phyloP scores from a whole-genome alignment of 2,888 invertebrate species.

The Exephanes ischioxanthus region DNA sequence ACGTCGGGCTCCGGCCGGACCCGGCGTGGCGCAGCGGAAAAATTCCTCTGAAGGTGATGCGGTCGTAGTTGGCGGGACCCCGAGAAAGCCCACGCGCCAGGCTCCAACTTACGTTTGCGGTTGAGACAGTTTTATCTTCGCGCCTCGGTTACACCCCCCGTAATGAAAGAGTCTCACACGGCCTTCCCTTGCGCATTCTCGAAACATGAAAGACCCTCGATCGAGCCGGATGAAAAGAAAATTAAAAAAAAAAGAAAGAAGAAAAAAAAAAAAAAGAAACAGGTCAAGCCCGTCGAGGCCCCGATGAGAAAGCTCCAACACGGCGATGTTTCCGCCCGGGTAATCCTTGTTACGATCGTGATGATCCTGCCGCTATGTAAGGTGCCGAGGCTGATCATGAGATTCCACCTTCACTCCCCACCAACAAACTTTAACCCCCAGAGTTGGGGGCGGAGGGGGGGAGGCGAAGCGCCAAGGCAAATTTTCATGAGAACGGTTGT shows the following conservation, averaged over 20 bases:
- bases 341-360: neutral
- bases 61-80: neutral
- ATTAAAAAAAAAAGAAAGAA: too few species aligned
- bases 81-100: neutral
- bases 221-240: neutral
- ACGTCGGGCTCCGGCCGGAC: neutral
- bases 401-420: neutral
- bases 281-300: neutral
- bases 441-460: neutral
- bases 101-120: constrained; percentile 4
- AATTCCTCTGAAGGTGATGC: constrained; percentile 19
- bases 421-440: neutral
- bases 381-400: neutral
- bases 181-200: neutral
- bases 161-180: neutral
- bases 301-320: neutral
- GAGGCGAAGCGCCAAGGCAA: neutral
- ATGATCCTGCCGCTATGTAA: neutral
- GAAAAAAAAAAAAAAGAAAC: neutral
- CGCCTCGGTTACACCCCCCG: neutral
- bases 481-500: neutral
- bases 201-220: neutral
- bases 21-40: neutral
- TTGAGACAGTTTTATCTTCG: constrained; percentile 1
- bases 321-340: neutral